Conservation (phyloP, 1,140 invertebrate species). For the Cyclina sinensis region DNA sequence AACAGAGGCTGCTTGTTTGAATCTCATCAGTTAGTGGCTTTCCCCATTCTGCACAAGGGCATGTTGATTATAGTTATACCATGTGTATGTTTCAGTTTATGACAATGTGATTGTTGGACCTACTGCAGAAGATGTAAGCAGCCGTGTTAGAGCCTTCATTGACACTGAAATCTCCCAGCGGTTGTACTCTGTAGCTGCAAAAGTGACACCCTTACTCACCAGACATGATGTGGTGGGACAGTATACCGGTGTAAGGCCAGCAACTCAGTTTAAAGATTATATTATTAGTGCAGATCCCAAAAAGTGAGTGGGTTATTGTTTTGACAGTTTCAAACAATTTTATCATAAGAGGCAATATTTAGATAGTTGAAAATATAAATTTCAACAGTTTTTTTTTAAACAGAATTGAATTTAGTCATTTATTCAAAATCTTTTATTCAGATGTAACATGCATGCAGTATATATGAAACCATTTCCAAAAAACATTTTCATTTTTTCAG, state of each 20-base stretch:
- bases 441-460: too few relatives aligned
- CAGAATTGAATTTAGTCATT: too few relatives aligned
- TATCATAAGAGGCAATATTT: too few relatives aligned
- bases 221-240: conserved; percentile 55
- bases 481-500: conserved; percentile 66
- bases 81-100: conserved; percentile 76
- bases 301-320: conserved; percentile 65
- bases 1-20: too few relatives aligned
- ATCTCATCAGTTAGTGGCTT: too few relatives aligned
- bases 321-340: too few relatives aligned
- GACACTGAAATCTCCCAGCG: conserved; percentile 36
- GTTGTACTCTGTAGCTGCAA: conserved; percentile 29
- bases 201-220: conserved; percentile 61
- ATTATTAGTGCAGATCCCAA: conserved; percentile 66
- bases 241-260: conserved; percentile 75
- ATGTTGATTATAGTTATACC: too few relatives aligned
- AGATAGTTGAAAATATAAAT: too few relatives aligned
- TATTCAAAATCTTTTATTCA: too few relatives aligned
- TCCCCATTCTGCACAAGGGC: too few relatives aligned
- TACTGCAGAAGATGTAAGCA: conserved; percentile 72
- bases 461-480: too few relatives aligned
- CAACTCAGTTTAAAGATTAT: conserved; percentile 77
- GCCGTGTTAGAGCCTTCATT: conserved; percentile 39
- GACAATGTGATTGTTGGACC: conserved; percentile 76
- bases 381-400: too few relatives aligned